Conservation (phyloP, 2,113 vertebrate genomes). For the Okapia johnstoni region DNA sequence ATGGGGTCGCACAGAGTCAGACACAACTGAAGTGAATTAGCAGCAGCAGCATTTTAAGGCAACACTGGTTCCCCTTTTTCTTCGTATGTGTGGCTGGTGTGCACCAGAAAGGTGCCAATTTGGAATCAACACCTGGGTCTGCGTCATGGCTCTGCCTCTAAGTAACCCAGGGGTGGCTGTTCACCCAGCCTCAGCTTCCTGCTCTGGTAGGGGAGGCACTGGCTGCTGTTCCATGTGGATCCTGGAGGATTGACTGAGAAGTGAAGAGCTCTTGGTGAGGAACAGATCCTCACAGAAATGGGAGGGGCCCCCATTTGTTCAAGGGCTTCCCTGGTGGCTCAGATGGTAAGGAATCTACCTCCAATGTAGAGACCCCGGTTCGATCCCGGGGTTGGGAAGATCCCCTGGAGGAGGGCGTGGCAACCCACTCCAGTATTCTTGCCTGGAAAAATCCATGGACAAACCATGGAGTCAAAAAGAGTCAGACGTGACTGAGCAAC, state of each 20-base stretch:
- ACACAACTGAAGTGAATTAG: no score
- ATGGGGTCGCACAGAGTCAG: no score
- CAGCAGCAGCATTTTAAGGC: neutral
- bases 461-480: neutral
- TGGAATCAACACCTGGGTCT: neutral
- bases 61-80: fast-evolving
- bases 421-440: neutral
- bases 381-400: neutral
- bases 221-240: fast-evolving
- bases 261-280: neutral
- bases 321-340: neutral
- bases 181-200: neutral
- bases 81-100: neutral
- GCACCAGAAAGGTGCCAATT: neutral
- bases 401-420: neutral
- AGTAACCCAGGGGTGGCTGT: neutral
- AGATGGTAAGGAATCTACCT: neutral
- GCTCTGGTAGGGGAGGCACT: fast-evolving
- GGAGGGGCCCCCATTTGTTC: neutral
- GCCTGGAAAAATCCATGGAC: neutral
- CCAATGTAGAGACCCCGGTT: neutral
- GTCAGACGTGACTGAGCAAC: neutral
- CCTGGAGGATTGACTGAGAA: neutral
- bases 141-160: neutral
- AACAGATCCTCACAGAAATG: neutral